Evolutionary conservation across 2,888 invertebrate genomes (phyloP).

Genomic region (Ephialtes manifestator): DNA sequence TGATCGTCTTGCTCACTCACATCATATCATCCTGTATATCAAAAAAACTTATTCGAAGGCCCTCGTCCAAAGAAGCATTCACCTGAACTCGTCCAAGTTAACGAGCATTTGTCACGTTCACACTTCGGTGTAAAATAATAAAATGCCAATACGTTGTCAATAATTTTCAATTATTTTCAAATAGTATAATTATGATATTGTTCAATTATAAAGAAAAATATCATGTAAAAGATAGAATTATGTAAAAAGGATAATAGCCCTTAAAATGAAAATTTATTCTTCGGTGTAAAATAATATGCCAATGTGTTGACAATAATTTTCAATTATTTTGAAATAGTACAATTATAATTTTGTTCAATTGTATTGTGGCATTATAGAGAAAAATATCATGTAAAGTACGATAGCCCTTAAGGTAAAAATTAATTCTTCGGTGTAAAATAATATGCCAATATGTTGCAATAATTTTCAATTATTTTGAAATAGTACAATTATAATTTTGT

Average conservation of each 20-base stretch:
- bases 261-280: not conserved
- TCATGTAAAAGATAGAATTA: not conserved
- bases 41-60: conserved; percentile 7
- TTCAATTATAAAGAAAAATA: too few species aligned
- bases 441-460: too few species aligned
- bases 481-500: not conserved
- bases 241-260: not conserved
- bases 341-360: not conserved
- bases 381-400: too few species aligned
- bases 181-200: too few species aligned
- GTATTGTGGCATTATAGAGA: not conserved
- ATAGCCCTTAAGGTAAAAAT: too few species aligned
- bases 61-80: conserved; percentile 3
- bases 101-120: conserved; percentile 70
- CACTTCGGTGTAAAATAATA: too few species aligned
- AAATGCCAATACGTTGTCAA: too few species aligned
- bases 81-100: conserved; percentile 16
- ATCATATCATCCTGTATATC: conserved; percentile 12
- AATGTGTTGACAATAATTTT: conserved; percentile 12
- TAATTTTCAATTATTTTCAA: too few species aligned
- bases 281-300: not conserved
- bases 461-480: conserved; percentile 17
- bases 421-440: too few species aligned
- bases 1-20: conserved; percentile 70
- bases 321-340: conserved; percentile 3